Conservation (phyloP, 2,888 invertebrate species). For the Macaria liturata region DNA sequence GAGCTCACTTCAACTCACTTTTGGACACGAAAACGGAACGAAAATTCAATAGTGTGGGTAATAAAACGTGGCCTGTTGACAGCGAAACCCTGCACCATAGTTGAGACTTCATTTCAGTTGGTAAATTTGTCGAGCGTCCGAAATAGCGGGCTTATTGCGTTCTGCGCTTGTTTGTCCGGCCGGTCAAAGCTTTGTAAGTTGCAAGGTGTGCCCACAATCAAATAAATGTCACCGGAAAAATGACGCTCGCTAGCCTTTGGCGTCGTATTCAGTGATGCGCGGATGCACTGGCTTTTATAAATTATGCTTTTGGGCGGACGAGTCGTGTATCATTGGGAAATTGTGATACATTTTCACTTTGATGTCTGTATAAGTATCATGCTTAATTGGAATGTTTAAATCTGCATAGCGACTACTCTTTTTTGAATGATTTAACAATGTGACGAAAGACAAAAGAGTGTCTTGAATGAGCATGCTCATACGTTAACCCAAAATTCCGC, state of each 20-base stretch:
- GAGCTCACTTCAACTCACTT: slow-evolving; percentile 28
- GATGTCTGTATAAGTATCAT: neutral
- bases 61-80: slow-evolving; percentile 77
- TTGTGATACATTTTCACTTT: slow-evolving; percentile 12
- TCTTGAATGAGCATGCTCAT: too few species aligned
- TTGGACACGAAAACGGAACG: slow-evolving; percentile 56
- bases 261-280: slow-evolving; percentile 9
- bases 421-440: too few species aligned
- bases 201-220: slow-evolving; percentile 62
- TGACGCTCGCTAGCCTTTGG: slow-evolving; percentile 35
- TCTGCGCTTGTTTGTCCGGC: slow-evolving; percentile 66
- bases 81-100: slow-evolving; percentile 60
- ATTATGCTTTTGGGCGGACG: slow-evolving; percentile 18
- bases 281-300: slow-evolving; percentile 20
- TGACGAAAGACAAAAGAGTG: too few species aligned
- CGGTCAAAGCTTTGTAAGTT: slow-evolving; percentile 73
- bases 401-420: too few species aligned
- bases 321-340: slow-evolving; percentile 18
- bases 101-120: slow-evolving; percentile 76
- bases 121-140: slow-evolving; percentile 76
- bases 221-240: slow-evolving; percentile 58
- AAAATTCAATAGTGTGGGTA: slow-evolving; percentile 71
- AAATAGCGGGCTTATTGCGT: slow-evolving; percentile 77
- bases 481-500: neutral
- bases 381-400: neutral